phyloP scores from a whole-genome alignment of 2,888 invertebrate genomes.

The Mesorhabditis spiculigera region DNA sequence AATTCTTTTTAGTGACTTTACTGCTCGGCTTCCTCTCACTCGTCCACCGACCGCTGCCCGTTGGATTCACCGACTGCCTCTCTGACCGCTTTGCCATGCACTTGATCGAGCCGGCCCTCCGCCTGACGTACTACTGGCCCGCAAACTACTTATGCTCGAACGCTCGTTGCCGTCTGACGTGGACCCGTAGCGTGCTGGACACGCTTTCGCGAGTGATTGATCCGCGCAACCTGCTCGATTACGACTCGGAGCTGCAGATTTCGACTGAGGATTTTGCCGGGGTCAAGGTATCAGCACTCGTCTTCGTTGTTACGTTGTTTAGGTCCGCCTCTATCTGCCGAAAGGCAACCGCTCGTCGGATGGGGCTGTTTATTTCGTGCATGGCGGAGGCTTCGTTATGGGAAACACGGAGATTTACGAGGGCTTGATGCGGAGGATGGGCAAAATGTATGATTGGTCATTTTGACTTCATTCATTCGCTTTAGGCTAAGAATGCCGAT shows the following conservation, averaged over 20 bases:
- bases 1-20: not conserved
- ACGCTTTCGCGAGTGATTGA: conserved; percentile 7
- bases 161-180: conserved; percentile 27
- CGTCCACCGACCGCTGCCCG: conserved; percentile 36
- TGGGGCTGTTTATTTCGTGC: conserved; percentile 50
- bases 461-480: not conserved
- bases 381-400: conserved; percentile 51
- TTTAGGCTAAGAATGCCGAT: conserved; percentile 30
- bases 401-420: conserved; percentile 46
- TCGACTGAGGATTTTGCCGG: not conserved
- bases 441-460: conserved; percentile 21
- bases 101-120: conserved; percentile 36
- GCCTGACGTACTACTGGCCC: conserved; percentile 44
- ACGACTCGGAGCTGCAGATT: not conserved
- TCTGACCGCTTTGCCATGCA: too few relatives aligned
- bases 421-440: conserved; percentile 36
- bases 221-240: conserved; percentile 1
- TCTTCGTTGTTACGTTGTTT: conserved; percentile 7
- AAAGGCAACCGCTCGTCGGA: conserved; percentile 21
- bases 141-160: conserved; percentile 20
- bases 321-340: conserved; percentile 41
- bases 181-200: conserved; percentile 35
- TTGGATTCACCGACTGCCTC: conserved; percentile 33
- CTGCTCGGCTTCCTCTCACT: conserved; percentile 14
- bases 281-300: not conserved